Base-by-base conservation (phyloP, 1,140 invertebrate genomes). In the Trichomalopsis sarcophagae region DNA sequence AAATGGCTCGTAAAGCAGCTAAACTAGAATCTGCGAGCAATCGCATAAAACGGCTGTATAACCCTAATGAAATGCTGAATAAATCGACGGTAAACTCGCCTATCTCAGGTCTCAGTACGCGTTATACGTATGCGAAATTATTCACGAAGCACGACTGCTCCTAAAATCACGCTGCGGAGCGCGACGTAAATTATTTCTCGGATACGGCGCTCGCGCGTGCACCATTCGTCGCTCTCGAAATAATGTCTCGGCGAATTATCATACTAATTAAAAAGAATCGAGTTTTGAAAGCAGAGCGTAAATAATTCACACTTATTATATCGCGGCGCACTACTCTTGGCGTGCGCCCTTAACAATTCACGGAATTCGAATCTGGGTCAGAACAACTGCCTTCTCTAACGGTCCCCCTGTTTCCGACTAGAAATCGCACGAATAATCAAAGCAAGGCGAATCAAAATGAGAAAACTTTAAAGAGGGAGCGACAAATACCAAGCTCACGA, bases 11-110 rank as follows among this genome's bases (percentile, higher is more conserved):
- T 71, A 33, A 71, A 71, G 68, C 23, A 71, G 11, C 27, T 62
- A 62, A 62, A 55, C 50, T 55, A 14, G 50, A 55, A n/a, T 62
- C 55, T 62, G 55, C 55, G 21, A 62, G 55, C 21, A 62, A 62
- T 62, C 55, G 55, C 55, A 62, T 62, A 62, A 62, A 62, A 62
- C 55, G 55, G 21, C 55, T 21, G 55, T 62, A 62, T 62, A 62
- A n/a, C 55, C 55, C 55, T 62, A 62, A 62, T 62, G 55, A 62
- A 62, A 62, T 62, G 55, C 55, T 62, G 55, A 62, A n/a, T 62
- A 62, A 62, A 62, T 62, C 21, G 55, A 62, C 21, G 6, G 55
- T n/a, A n/a, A 62, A 62, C 55, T 17, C 55, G 6, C 55, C 55
- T 62, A 62, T 62, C 17, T 17, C 17, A 9, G 21, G 17, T 62